Conservation (phyloP, 1,140 invertebrate genomes). For the Penaeus japonicus region DNA sequence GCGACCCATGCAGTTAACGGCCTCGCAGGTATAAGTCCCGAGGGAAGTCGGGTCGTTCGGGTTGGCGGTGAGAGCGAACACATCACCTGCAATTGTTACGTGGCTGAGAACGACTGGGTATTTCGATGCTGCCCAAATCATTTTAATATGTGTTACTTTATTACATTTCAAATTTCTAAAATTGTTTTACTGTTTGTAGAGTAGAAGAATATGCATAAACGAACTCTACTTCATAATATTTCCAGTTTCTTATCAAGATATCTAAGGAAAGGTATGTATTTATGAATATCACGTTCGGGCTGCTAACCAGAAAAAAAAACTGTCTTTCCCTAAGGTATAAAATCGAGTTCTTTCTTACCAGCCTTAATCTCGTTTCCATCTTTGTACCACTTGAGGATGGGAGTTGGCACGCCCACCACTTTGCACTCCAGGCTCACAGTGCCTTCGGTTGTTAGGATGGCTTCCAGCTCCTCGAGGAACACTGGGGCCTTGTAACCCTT, state of each 20-base stretch:
- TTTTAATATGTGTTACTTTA: no score
- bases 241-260: no score
- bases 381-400: constrained; percentile 88
- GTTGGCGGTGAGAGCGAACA: constrained; percentile 87
- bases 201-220: no score
- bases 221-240: no score
- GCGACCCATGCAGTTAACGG: constrained; percentile 90
- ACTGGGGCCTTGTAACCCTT: constrained; percentile 86
- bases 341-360: constrained; percentile 69
- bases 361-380: constrained; percentile 87
- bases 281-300: no score
- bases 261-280: no score
- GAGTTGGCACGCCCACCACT: constrained; percentile 88
- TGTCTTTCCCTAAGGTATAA: not conserved
- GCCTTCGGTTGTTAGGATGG: constrained; percentile 84
- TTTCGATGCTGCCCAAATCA: no score
- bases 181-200: no score
- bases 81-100: constrained; percentile 63
- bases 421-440: constrained; percentile 92
- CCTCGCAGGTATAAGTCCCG: constrained; percentile 93
- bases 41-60: constrained; percentile 87
- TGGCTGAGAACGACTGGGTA: not conserved
- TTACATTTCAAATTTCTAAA: no score
- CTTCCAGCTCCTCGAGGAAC: constrained; percentile 85
- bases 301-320: no score